phyloP scores from a whole-genome alignment of 1,140 invertebrate species.

The Cydia amplana region DNA sequence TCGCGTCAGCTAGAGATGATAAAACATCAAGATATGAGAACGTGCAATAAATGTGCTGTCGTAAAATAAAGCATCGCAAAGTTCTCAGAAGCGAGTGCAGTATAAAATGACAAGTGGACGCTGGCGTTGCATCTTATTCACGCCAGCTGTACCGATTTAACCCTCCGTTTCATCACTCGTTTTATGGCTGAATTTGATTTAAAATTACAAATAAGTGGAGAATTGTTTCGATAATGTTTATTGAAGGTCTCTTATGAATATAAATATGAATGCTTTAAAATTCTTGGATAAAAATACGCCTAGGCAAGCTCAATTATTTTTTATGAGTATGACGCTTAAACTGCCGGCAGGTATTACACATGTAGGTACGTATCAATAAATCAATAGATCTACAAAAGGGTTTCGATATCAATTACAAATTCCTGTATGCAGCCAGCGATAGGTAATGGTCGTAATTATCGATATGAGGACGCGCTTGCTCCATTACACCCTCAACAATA shows the following conservation, averaged over 20 bases:
- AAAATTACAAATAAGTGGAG: neutral
- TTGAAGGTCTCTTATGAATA: no score
- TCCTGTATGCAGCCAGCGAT: neutral
- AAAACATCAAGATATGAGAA: constrained; percentile 6
- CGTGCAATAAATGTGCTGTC: neutral
- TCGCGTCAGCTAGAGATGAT: constrained; percentile 4
- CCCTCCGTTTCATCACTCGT: neutral
- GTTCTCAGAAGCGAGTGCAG: neutral
- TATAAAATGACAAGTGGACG: constrained; percentile 16
- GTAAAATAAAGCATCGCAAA: constrained; percentile 6
- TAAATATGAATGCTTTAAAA: no score
- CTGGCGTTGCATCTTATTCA: constrained; percentile 7
- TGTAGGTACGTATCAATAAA: no score
- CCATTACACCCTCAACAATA: constrained; percentile 11
- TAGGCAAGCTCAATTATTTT: no score
- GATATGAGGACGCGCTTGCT: neutral
- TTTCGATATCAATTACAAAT: neutral
- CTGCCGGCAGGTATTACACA: no score
- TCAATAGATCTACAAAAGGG: neutral
- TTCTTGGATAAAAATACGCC: no score
- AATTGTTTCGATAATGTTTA: no score
- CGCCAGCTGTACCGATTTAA: constrained; percentile 9
- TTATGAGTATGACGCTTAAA: no score
- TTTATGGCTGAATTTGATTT: neutral
- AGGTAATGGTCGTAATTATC: neutral